Conservation (phyloP, 2,113 vertebrate species). For the Crotalus horridus region DNA sequence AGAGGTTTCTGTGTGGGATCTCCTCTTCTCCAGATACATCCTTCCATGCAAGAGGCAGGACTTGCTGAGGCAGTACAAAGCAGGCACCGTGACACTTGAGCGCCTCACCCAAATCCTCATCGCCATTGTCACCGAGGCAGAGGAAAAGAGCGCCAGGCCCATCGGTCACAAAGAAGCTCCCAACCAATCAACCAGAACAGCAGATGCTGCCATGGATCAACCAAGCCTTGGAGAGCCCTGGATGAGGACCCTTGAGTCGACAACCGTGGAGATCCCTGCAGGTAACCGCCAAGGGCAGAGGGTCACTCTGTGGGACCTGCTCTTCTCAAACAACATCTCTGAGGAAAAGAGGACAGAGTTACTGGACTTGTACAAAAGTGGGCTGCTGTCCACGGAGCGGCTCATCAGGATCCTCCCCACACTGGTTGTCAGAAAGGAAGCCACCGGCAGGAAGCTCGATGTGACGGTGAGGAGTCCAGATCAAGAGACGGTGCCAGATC, state of each 20-base stretch:
- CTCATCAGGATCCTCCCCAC: conserved; percentile 7
- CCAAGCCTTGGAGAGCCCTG: background rate
- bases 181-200: rapidly evolving
- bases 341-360: conserved; percentile 42
- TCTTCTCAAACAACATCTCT: conserved; percentile 2
- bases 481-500: background rate
- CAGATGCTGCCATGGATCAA: background rate
- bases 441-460: rapidly evolving
- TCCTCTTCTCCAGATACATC: conserved; percentile 79
- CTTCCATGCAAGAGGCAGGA: conserved; percentile 58
- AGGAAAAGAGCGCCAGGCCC: rapidly evolving
- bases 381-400: background rate
- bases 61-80: conserved; percentile 57
- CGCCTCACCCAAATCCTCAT: conserved; percentile 42
- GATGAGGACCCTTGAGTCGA: background rate
- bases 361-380: conserved; percentile 45
- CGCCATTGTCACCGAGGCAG: conserved; percentile 35
- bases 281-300: background rate
- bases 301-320: conserved; percentile 20
- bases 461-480: rapidly evolving
- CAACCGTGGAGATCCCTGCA: background rate
- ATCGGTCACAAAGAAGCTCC: rapidly evolving
- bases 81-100: conserved; percentile 62
- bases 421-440: conserved; percentile 23
- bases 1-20: conserved; percentile 60